A percentile compares a stretch with the other conserved stretches of the same genome.
Evolutionary conservation across 1,140 invertebrate genomes (phyloP).

Genomic region (Conus betulinus): DNA sequence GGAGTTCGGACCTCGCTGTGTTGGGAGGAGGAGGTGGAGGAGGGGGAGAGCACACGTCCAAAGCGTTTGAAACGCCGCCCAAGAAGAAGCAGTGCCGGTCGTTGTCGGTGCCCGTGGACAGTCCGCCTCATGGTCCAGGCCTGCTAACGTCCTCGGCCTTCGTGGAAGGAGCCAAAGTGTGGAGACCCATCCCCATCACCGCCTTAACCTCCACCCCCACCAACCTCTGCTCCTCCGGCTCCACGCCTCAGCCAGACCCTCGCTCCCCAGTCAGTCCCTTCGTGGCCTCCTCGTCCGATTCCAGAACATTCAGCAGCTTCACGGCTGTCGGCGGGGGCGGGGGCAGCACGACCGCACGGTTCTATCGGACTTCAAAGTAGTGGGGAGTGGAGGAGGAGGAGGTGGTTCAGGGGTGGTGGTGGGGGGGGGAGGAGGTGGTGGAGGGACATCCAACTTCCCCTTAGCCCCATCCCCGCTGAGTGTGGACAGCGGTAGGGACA

Average conservation of each 20-base stretch:
- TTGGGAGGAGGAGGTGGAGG: not conserved
- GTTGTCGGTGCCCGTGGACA: conserved; percentile 58
- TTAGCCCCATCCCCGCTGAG: conserved; percentile 43
- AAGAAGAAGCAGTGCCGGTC: conserved; percentile 70
- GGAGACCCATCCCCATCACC: conserved; percentile 20
- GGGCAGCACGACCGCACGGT: not conserved
- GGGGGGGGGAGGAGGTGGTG: not conserved
- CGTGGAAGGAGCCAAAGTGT: conserved; percentile 24
- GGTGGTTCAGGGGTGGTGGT: conserved; percentile 4
- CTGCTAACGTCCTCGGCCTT: conserved; percentile 12
- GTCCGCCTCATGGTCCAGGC: conserved; percentile 31
- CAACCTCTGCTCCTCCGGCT: conserved; percentile 5
- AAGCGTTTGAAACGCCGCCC: conserved; percentile 49
- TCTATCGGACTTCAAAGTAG: conserved; percentile 42
- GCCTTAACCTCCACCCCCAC: not conserved
- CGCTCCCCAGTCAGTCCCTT: not conserved
- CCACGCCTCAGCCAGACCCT: not conserved
- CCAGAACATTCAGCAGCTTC: conserved; percentile 8
- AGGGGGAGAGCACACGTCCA: not conserved
- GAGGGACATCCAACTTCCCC: conserved; percentile 15
- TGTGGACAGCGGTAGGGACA: conserved; percentile 56
- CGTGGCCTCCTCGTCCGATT: not conserved
- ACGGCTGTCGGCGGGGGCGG: conserved; percentile 1
- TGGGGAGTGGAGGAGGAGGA: not conserved
- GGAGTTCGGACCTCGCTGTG: not conserved